Conservation (phyloP, 1,140 invertebrate genomes). For the Lethocerus indicus region DNA sequence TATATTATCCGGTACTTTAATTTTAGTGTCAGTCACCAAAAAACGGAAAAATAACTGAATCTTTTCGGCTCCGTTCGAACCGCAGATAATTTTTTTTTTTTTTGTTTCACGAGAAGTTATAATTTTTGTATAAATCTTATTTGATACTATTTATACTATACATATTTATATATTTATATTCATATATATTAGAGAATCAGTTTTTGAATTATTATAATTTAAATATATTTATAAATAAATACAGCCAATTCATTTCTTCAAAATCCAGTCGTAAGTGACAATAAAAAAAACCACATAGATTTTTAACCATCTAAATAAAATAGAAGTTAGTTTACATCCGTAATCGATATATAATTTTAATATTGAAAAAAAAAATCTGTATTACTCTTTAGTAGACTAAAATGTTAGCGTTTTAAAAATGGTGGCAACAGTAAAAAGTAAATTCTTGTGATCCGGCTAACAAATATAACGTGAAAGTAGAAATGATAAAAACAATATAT, state of each 20-base stretch:
- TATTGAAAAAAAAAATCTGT: background rate
- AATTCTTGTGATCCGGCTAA: too few relatives aligned
- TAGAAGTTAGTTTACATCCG: slow-evolving; percentile 1
- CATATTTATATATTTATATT: slow-evolving; percentile 1
- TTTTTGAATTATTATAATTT: slow-evolving; percentile 3
- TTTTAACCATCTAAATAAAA: background rate
- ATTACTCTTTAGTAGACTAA: too few relatives aligned
- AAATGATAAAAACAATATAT: too few relatives aligned
- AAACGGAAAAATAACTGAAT: slow-evolving; percentile 6
- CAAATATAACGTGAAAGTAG: too few relatives aligned
- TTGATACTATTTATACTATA: slow-evolving; percentile 3
- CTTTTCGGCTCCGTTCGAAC: slow-evolving; percentile 1
- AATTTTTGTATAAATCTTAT: slow-evolving; percentile 6
- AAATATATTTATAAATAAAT: slow-evolving; percentile 2
- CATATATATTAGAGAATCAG: slow-evolving; percentile 6
- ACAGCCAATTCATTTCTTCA: too few relatives aligned
- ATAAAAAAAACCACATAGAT: slow-evolving; percentile 4
- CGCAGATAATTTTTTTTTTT: slow-evolving; percentile 1
- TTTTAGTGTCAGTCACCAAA: slow-evolving; percentile 7
- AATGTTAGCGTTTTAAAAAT: too few relatives aligned
- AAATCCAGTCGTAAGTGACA: too few relatives aligned
- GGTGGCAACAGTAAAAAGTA: too few relatives aligned
- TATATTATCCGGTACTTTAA: slow-evolving; percentile 3
- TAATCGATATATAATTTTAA: background rate
- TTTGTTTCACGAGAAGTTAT: background rate